These are phyloP conservation scores for Sorex araneus DNA, from an alignment of 2,113 vertebrate species.

Conservation along the genomic window DNA sequence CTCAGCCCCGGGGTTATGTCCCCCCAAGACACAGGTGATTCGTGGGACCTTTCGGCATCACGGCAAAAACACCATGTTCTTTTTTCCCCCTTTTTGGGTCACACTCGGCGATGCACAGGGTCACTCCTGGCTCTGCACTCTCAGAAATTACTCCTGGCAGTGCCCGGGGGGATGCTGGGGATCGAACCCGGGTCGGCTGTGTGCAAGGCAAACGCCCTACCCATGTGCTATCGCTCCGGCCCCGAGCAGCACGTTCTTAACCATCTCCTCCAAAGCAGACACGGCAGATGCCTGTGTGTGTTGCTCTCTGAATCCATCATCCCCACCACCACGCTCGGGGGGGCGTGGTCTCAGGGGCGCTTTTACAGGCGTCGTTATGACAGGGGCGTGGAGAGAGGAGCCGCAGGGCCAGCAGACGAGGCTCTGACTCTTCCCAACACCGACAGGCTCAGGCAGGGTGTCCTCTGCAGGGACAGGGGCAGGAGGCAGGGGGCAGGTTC, in stretches of 20 bases:
- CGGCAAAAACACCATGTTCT: not conserved
- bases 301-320: not conserved
- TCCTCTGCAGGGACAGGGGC: not conserved
- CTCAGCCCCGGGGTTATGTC: not conserved
- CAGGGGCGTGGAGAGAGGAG: not conserved
- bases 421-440: conserved; percentile 27
- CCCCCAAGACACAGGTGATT: not conserved
- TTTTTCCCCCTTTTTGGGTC: no score
- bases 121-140: no score
- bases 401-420: not conserved
- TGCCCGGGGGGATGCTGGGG: no score
- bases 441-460: not conserved
- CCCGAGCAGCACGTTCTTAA: not conserved
- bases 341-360: not conserved
- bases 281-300: not conserved
- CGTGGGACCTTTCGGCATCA: not conserved
- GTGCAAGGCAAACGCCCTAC: no score
- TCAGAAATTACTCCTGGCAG: no score
- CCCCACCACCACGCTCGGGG: no score
- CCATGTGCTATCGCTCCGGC: no score
- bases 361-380: conserved; percentile 27
- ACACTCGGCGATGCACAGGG: no score
- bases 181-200: no score
- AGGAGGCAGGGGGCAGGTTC: not conserved
- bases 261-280: not conserved